Base-by-base conservation (phyloP, 2,797 vertebrate genomes). In the Urosaurus nigricauda region DNA sequence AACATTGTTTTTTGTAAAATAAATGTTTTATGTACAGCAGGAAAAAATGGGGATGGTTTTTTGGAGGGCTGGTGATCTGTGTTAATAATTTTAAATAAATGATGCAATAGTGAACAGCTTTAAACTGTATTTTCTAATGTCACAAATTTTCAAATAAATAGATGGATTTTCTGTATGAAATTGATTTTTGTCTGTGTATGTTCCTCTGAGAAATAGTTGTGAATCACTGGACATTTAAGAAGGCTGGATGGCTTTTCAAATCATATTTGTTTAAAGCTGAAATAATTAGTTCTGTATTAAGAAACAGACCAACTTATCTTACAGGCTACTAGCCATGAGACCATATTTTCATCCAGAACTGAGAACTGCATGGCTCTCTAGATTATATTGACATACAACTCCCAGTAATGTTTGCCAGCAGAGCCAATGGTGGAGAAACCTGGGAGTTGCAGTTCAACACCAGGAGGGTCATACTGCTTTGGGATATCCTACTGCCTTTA, bases 91-190 rank as follows among this genome's bases (percentile, higher is more conserved):
- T 71, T 16, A 88, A 47, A 92, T 75, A 75, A 65, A 75, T 86
- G 85, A 94, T 94, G 89, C 93, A 93, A 81, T 90, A 92, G 90
- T 79, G 8, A 94, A 91, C 89, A 94, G 93, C 79, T 94, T 53
- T 8, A 92, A 70, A 89, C 17, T 75, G 94, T 92, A 94, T 94
- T 95, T 96, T 94, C 90, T 88, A 94, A 91, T 92, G 84, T 79
- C 40, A 93, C 35, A 21, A 53, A 51, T 95, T 95, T 96, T 94
- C 88, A 96, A 96, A 96, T 96, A 96, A 96, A 96, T 78, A 81
- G 87, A 84, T 80, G 91, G 80, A 90, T 79, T 94, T 94, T 94
- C 93, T 93, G 24, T 86, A 93, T 47, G 21, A 79, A 81, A 94
- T 89, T 53, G 43, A 56, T 88, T 63, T 51, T 83, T 89, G 88